Percentiles rank a stretch among this genome's conserved stretches.
phyloP scores from a whole-genome alignment of 1,140 invertebrate species.

The Archegozetes longisetosus region DNA sequence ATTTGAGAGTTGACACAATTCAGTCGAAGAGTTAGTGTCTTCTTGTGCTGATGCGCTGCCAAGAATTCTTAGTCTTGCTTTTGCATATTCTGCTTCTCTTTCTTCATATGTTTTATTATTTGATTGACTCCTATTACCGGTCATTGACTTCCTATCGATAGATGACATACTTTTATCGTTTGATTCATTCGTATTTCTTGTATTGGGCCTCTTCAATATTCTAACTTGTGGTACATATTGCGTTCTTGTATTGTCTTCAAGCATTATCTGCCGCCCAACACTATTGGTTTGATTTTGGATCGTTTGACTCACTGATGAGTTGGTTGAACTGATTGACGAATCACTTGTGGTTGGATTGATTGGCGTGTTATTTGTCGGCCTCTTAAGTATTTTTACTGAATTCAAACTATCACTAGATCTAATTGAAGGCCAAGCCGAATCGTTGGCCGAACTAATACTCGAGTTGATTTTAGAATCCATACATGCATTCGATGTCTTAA shows the following conservation, averaged over 20 bases:
- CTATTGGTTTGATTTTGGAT: slow-evolving; percentile 8
- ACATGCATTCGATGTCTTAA: no score
- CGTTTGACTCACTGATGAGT: background rate
- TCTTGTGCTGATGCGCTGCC: background rate
- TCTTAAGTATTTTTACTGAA: background rate
- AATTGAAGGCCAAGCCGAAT: background rate
- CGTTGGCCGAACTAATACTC: no score
- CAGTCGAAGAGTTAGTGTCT: background rate
- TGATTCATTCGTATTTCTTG: background rate
- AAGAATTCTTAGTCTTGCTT: slow-evolving; percentile 17
- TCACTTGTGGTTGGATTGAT: background rate
- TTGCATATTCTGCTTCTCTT: slow-evolving; percentile 18
- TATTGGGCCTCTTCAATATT: slow-evolving; percentile 14
- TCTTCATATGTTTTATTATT: slow-evolving; percentile 15
- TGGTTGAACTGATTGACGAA: background rate
- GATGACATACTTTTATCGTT: background rate
- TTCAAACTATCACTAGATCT: background rate
- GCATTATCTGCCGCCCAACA: slow-evolving; percentile 8
- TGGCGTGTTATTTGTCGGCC: background rate
- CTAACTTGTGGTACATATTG: slow-evolving; percentile 15
- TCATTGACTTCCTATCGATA: background rate
- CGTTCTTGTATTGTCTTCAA: slow-evolving; percentile 16
- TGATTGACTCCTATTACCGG: background rate
- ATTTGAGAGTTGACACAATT: no score
- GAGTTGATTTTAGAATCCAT: no score